These are phyloP conservation scores for Acronicta leporina DNA, from an alignment of 2,888 invertebrate genomes.

Conservation along the genomic window DNA sequence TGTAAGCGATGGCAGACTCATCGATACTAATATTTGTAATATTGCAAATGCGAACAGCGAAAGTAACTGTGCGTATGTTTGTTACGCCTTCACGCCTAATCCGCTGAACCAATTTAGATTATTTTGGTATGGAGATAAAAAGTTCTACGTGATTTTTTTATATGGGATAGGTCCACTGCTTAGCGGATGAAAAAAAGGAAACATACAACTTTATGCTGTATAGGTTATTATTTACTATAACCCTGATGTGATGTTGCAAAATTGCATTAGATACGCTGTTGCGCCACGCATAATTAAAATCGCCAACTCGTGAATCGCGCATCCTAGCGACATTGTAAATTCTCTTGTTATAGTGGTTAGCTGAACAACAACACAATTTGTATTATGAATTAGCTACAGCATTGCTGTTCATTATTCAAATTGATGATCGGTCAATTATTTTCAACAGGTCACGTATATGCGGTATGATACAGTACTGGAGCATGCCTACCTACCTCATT, in stretches of 20 bases:
- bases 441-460: slow-evolving; percentile 90
- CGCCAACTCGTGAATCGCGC: slow-evolving; percentile 28
- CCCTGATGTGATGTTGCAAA: slow-evolving; percentile 13
- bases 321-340: slow-evolving; percentile 45
- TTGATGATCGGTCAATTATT: slow-evolving; percentile 55
- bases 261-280: slow-evolving; percentile 36
- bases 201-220: no score
- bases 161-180: no score
- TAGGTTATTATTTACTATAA: no score
- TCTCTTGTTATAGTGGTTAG: slow-evolving; percentile 44
- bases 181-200: no score
- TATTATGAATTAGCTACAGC: slow-evolving; percentile 50
- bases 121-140: no score
- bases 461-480: slow-evolving; percentile 94
- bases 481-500: slow-evolving; percentile 92
- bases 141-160: no score
- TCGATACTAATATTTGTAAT: no score
- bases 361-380: slow-evolving; percentile 49
- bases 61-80: no score
- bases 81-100: no score
- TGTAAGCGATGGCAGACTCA: no score
- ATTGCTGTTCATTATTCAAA: slow-evolving; percentile 43
- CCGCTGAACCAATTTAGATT: no score
- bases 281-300: slow-evolving; percentile 30
- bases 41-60: no score